Evolutionary conservation across 2,113 vertebrate genomes (phyloP), one percentile per base, ranked within the genome.

Genomic region (Holacanthus passer): DNA sequence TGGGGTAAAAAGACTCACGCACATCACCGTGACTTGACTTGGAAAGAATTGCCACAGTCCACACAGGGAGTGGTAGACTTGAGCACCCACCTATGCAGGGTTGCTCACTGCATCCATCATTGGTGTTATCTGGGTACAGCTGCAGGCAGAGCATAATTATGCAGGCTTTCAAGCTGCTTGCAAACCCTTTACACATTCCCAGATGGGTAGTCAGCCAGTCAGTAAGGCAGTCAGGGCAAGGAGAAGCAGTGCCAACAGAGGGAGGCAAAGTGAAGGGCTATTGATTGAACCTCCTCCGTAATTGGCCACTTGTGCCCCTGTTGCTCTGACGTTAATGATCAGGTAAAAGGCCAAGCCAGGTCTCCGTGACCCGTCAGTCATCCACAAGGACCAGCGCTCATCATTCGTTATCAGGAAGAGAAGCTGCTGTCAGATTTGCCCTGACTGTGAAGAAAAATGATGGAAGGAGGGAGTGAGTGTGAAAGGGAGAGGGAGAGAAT

Each of bases 281-380:
- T 90, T 83, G 90, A 93, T 90, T 80, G 63, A 82, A 83, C 74
- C 80, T 77, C 67, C 67, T 79, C 39, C 14, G 59, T 90, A 90
- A 93, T 89, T 91, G 89, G 78, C 86, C 24, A 60, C n/a, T 74
- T 70, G 53, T 66, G 60, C 50, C 72, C 59, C 74, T 24, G 87
- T 62, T 82, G 65, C 77, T 64, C 68, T 10, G 72, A 50, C 31
- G 37, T 37, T 88, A 87, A 82, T 39, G 58, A 88, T 86, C 83
- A 86, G 85, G 88, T 88, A 84, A 92, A 89, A 92, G 89, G 88
- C 73, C 87, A 87, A 53, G 79, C 72, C 75, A 19, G 73, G 52
- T 35, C 73, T 82, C 53, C 20, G 24, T 79, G 81, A 88, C 79
- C 81, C 14, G 79, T 85, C 82, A 78, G 77, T 88, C 79, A 86